Evolutionary conservation across 2,113 vertebrate genomes (phyloP), one percentile per base, ranked within the genome.

Genomic region (Suncus etruscus): DNA sequence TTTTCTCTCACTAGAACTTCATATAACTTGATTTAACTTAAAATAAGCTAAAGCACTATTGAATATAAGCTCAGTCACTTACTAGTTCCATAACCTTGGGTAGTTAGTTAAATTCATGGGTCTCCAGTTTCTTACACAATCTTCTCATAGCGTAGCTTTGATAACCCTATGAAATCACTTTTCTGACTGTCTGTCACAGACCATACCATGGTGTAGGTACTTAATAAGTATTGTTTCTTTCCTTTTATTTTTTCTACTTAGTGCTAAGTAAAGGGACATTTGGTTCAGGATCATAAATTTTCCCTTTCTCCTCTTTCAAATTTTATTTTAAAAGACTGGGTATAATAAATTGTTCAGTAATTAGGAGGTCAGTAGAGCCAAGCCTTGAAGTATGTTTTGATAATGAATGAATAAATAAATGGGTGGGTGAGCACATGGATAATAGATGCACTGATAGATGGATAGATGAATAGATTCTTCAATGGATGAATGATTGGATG

Each of bases 81-180:
- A 32, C 39, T 72, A 25, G 39, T 78, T 72, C 61, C 65, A 54
- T 68, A 73, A 79, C 45, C 45, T 83, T 70, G 63, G 14, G 3
- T 32, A 79, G 31, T 32, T 25, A 12, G 9, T 83, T 79, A 48
- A 54, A 39, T 50, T 86, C 50, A 70, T 61, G 86, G 68, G 75
- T 50, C 45, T 93, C 27, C 25, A 69, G 2, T 82, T 91, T 89
- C 89, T 61, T 80, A 16, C 12, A 74, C 39, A 75, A 86, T 50
- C 31, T 72, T 50, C 89, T 29, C 31, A 31, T 69, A 9, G 45
- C 0, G 14, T 11, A 76, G 66, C 47, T 86, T 86, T 63, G 68
- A 72, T 68, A 78, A 65, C 20, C 15, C 75, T 47, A 27, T 66
- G 31, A 83, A 72, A 39, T 61, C 11, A 1, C 32, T 86, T 39